These are phyloP conservation scores for Vicugna pacos DNA, from an alignment of 2,113 vertebrate genomes.

Conservation along the genomic window DNA sequence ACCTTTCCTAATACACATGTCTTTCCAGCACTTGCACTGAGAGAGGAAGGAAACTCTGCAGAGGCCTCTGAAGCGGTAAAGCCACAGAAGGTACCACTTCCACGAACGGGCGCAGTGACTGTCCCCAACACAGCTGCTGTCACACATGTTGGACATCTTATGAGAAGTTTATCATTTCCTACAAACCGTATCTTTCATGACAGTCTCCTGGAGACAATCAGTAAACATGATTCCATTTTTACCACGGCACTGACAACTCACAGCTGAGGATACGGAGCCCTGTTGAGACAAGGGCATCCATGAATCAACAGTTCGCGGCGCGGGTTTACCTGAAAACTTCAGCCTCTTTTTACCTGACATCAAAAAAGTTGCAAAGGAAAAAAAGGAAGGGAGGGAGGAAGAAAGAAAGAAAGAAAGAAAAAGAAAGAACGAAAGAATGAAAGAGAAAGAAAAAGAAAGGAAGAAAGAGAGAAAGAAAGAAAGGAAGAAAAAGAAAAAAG, in stretches of 20 bases:
- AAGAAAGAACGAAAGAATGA: no score
- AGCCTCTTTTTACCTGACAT: not conserved
- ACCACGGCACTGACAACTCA: fast-evolving
- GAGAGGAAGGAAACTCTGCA: not conserved
- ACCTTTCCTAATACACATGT: fast-evolving
- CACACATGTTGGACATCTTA: not conserved
- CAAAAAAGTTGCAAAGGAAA: not conserved
- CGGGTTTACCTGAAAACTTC: not conserved
- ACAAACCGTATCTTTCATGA: not conserved
- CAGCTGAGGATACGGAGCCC: not conserved
- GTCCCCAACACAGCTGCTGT: not conserved
- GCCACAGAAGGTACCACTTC: not conserved
- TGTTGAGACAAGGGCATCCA: not conserved
- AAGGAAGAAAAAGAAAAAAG: no score
- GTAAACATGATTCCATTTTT: not conserved
- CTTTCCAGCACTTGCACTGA: not conserved
- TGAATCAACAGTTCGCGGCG: fast-evolving
- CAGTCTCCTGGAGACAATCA: not conserved
- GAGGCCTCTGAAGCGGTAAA: not conserved
- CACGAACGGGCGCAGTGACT: fast-evolving
- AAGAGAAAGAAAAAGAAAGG: no score
- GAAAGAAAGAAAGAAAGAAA: no score
- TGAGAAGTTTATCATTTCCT: not conserved
- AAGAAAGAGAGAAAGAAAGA: no score
- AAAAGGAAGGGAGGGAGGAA: no score